A percentile compares a stretch with the other conserved stretches of the same genome.
Conservation (phyloP, 2,797 vertebrate species). For the Megalops cyprinoides region DNA sequence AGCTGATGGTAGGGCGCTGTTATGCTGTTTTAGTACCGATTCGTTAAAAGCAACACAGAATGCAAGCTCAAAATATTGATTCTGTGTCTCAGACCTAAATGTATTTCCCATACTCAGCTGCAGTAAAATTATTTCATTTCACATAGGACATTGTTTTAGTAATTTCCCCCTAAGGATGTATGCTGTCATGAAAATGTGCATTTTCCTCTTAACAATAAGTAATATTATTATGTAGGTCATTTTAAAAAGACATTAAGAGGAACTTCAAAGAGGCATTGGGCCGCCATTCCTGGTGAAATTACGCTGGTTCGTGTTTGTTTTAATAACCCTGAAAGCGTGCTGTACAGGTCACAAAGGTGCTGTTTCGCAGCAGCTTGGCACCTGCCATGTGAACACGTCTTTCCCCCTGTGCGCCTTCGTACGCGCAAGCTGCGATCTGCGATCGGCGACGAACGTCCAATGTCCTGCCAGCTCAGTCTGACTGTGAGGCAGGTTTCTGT, state of each 20-base stretch:
- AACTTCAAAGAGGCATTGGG: neutral
- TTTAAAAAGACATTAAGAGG: neutral
- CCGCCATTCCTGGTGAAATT: neutral
- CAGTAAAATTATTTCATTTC: no score
- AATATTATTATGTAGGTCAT: neutral
- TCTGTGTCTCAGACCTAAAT: neutral
- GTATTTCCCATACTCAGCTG: no score
- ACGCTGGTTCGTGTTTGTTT: no score
- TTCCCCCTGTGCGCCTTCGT: neutral
- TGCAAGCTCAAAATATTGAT: neutral
- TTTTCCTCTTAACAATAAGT: no score
- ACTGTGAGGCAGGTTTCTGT: conserved; percentile 27
- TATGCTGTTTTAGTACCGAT: neutral
- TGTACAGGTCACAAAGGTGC: neutral
- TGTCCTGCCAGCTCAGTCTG: conserved; percentile 7
- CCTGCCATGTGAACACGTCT: neutral
- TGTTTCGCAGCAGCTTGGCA: neutral
- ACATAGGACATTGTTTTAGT: no score
- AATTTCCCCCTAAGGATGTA: no score
- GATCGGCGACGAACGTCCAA: neutral
- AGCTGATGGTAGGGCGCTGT: no score
- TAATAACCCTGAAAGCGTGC: neutral
- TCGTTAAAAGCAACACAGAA: neutral
- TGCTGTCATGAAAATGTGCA: neutral
- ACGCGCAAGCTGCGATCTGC: neutral